phyloP scores from a whole-genome alignment of 2,888 invertebrate genomes.

The Pomacea canaliculata region DNA sequence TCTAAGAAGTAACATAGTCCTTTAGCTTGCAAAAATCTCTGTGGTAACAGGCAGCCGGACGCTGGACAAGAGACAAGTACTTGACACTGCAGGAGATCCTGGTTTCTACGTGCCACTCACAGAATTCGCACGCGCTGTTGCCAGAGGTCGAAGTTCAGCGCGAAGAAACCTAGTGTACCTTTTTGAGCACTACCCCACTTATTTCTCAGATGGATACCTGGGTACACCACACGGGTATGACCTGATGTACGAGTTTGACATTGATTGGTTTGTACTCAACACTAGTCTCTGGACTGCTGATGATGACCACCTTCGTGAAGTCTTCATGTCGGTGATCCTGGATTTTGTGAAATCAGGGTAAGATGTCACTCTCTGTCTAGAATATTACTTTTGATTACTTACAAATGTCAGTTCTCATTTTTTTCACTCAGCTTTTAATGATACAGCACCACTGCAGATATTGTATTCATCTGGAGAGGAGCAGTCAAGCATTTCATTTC shows the following conservation, averaged over 20 bases:
- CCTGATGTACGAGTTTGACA: not conserved
- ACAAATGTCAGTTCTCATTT: no score
- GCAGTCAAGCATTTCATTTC: no score
- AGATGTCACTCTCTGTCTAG: not conserved
- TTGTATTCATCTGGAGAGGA: no score
- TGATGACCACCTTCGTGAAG: not conserved
- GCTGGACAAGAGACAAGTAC: no score
- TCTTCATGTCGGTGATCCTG: not conserved
- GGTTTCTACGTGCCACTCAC: not conserved
- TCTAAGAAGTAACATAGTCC: no score
- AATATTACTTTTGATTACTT: not conserved
- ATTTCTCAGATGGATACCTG: not conserved
- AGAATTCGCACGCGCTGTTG: not conserved
- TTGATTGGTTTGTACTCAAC: not conserved
- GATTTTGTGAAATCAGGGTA: not conserved
- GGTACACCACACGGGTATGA: not conserved
- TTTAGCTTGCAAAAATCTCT: no score
- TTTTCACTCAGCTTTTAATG: no score
- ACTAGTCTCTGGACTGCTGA: slow-evolving; percentile 2
- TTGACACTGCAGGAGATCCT: not conserved
- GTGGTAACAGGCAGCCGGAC: no score
- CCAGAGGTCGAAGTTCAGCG: not conserved
- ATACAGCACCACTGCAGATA: no score
- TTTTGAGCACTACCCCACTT: not conserved
- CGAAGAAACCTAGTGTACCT: not conserved